Percentiles rank a stretch among this genome's conserved stretches.
These are phyloP conservation scores for Parapsyche elsis DNA, from an alignment of 1,140 invertebrate species.

Conservation along the genomic window DNA sequence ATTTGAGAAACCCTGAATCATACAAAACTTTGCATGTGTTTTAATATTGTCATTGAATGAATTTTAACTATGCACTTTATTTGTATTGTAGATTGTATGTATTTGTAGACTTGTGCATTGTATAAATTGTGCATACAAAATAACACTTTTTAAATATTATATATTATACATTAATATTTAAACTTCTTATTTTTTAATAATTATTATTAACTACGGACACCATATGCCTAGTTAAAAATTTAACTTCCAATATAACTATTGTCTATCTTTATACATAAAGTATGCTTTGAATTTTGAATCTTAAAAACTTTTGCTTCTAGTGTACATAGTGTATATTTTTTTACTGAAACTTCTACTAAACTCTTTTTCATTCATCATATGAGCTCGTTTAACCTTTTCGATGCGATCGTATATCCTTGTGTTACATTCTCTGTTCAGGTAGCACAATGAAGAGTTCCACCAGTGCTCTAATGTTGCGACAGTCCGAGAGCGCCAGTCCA, in stretches of 20 bases:
- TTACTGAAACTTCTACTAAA: background rate
- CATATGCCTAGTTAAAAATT: no score
- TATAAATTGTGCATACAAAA: background rate
- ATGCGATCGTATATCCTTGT: slow-evolving; percentile 17
- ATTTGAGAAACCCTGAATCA: background rate
- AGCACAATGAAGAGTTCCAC: slow-evolving; percentile 66
- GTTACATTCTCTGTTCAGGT: slow-evolving; percentile 48
- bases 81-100: no score
- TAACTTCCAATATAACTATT: no score
- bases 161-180: background rate
- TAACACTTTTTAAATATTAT: background rate
- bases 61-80: no score
- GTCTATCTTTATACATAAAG: no score
- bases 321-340: background rate
- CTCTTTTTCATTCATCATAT: background rate
- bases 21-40: slow-evolving; percentile 4
- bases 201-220: no score
- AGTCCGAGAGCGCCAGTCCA: slow-evolving; percentile 68
- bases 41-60: no score
- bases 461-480: slow-evolving; percentile 69
- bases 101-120: no score
- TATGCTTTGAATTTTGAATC: no score
- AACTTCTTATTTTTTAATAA: no score
- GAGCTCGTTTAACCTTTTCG: background rate
- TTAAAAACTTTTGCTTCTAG: no score